Conservation (phyloP, 1,140 invertebrate species). For the Drosophila murphyi region DNA sequence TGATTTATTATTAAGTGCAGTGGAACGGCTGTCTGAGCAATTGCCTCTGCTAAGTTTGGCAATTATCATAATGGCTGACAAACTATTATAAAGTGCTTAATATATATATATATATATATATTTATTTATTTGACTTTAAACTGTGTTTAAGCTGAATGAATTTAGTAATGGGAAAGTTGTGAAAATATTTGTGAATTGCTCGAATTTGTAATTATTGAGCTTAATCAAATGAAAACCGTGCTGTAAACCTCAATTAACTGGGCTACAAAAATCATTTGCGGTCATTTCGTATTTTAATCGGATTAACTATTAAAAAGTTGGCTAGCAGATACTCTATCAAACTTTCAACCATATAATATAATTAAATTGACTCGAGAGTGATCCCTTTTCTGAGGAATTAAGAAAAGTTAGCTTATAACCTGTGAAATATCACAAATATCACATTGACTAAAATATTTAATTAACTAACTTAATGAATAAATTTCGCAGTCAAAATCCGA, state of each 20-base stretch:
- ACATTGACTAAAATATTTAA: no score
- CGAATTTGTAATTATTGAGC: constrained; percentile 70
- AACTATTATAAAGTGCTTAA: no score
- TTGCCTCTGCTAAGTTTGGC: no score
- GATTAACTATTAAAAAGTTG: constrained; percentile 7
- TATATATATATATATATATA: background rate
- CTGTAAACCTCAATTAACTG: constrained; percentile 73
- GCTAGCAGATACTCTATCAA: background rate
- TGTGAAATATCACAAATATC: no score
- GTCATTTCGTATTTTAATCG: constrained; percentile 52
- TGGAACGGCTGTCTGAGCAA: no score
- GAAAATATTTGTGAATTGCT: constrained; percentile 62
- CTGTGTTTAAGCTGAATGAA: constrained; percentile 1
- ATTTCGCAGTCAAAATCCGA: background rate
- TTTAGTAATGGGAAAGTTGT: constrained; percentile 3
- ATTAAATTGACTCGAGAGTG: no score
- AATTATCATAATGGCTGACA: no score
- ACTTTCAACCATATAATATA: background rate
- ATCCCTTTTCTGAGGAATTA: no score
- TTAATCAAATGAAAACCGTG: constrained; percentile 79
- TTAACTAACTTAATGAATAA: background rate
- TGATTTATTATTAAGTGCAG: no score
- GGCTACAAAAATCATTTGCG: constrained; percentile 75
- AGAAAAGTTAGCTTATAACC: no score
- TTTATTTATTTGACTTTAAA: constrained; percentile 1